A percentile compares a stretch with the other conserved stretches of the same genome.
phyloP scores from a whole-genome alignment of 2,888 invertebrate species.

The Nomada fucata region DNA sequence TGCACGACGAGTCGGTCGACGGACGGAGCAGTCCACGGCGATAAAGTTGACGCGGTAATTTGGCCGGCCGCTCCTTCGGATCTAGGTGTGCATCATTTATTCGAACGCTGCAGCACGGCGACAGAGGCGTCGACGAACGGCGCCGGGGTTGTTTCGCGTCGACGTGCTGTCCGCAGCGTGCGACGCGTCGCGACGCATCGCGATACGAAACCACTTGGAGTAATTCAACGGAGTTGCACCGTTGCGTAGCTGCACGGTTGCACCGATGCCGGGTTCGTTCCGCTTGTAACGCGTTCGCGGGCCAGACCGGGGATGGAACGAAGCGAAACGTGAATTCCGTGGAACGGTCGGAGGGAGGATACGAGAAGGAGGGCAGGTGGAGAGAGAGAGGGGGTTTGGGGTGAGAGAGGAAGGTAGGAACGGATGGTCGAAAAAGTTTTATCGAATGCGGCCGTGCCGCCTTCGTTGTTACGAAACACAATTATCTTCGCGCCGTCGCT shows the following conservation, averaged over 20 bases:
- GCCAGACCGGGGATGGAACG: conserved; percentile 13
- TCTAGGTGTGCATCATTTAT: conserved; percentile 66
- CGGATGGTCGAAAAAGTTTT: conserved; percentile 73
- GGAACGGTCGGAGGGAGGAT: conserved; percentile 2
- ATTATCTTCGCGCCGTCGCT: conserved; percentile 75
- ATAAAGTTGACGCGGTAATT: conserved; percentile 66
- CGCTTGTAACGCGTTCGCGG: conserved; percentile 38
- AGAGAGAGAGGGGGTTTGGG: neutral
- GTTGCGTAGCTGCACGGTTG: conserved; percentile 39
- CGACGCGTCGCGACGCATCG: conserved; percentile 60
- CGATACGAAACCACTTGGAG: conserved; percentile 56
- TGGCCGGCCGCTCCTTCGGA: conserved; percentile 49
- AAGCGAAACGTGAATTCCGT: conserved; percentile 13
- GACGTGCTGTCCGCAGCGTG: conserved; percentile 38
- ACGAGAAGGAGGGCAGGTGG: too few relatives aligned
- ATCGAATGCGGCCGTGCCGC: conserved; percentile 73
- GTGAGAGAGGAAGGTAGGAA: neutral
- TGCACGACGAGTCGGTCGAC: too few relatives aligned
- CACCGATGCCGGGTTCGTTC: conserved; percentile 43
- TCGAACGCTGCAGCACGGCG: conserved; percentile 34
- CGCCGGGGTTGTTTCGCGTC: conserved; percentile 9
- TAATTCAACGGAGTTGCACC: conserved; percentile 57
- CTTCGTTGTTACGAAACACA: conserved; percentile 70
- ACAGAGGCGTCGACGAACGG: neutral
- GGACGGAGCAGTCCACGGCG: conserved; percentile 8